These are phyloP conservation scores for Pangasius sanitwongsei DNA, from an alignment of 2,797 vertebrate genomes.

Conservation along the genomic window DNA sequence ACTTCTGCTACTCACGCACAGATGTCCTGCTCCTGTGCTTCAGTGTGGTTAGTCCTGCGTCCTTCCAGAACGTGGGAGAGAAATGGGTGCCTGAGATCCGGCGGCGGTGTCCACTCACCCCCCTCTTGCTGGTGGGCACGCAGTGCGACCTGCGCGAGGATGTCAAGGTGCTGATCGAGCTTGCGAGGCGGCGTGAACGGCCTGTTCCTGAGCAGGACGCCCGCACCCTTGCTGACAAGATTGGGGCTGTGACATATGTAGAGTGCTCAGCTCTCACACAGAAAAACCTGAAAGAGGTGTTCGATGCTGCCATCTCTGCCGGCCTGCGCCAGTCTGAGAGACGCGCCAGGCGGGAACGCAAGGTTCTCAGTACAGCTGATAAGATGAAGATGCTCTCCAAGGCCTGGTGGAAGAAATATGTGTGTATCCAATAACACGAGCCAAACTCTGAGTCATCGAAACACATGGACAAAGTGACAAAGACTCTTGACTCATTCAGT, in stretches of 20 bases:
- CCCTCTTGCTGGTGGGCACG: conserved; percentile 84
- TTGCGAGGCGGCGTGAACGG: conserved; percentile 75
- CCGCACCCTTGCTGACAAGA: conserved; percentile 74
- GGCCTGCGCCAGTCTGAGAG: conserved; percentile 77
- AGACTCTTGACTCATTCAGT: conserved; percentile 25
- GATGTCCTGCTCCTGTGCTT: conserved; percentile 85
- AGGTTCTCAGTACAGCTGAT: conserved; percentile 79
- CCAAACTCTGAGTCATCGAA: conserved; percentile 22
- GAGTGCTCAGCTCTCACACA: conserved; percentile 87
- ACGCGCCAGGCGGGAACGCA: conserved; percentile 73
- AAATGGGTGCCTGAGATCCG: conserved; percentile 85
- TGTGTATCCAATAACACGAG: conserved; percentile 75
- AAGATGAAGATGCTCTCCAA: conserved; percentile 86
- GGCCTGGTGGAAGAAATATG: conserved; percentile 88
- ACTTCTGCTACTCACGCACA: conserved; percentile 84
- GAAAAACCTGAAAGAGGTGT: conserved; percentile 89
- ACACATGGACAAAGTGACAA: conserved; percentile 30
- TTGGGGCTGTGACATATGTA: conserved; percentile 79
- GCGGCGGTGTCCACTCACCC: conserved; percentile 79
- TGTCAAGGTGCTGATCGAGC: conserved; percentile 85
- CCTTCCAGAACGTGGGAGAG: conserved; percentile 86
- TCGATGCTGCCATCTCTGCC: conserved; percentile 80
- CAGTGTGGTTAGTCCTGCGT: conserved; percentile 85
- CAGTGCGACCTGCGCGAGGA: conserved; percentile 87
- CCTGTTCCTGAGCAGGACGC: conserved; percentile 80